Conservation (phyloP, 1,140 invertebrate species). For the Latrodectus geometricus region DNA sequence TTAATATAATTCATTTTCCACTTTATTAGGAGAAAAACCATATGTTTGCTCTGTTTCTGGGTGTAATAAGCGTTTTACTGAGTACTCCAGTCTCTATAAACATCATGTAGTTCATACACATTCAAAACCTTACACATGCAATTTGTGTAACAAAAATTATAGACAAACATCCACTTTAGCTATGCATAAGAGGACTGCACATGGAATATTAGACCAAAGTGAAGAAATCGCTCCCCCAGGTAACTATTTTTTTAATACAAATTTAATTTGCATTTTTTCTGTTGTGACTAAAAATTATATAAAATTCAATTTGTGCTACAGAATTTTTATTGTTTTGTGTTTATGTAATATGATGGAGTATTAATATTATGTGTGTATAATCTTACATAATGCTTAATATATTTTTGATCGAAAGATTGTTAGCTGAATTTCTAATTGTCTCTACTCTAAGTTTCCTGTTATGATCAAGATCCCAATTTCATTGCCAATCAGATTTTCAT, state of each 20-base stretch:
- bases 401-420: too few relatives aligned
- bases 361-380: too few relatives aligned
- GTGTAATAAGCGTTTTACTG: constrained; percentile 79
- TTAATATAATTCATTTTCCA: too few relatives aligned
- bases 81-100: constrained; percentile 82
- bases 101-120: constrained; percentile 79
- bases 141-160: constrained; percentile 74
- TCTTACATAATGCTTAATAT: too few relatives aligned
- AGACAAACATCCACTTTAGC: constrained; percentile 75
- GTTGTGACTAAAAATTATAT: not conserved
- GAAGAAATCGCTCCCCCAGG: not conserved
- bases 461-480: too few relatives aligned
- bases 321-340: not conserved
- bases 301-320: constrained; percentile 4
- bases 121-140: constrained; percentile 75
- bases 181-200: constrained; percentile 74
- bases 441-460: too few relatives aligned
- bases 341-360: too few relatives aligned
- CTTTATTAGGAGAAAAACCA: constrained; percentile 69
- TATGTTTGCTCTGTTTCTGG: constrained; percentile 72
- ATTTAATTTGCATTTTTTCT: too few relatives aligned
- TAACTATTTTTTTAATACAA: constrained; percentile 33
- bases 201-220: constrained; percentile 62
- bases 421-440: too few relatives aligned
- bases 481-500: too few relatives aligned